Evolutionary conservation across 53 echinoderm and acorn worm genomes (phyloP), one percentile per base, ranked within the genome.

Genomic region (Glandiceps talaboti): DNA sequence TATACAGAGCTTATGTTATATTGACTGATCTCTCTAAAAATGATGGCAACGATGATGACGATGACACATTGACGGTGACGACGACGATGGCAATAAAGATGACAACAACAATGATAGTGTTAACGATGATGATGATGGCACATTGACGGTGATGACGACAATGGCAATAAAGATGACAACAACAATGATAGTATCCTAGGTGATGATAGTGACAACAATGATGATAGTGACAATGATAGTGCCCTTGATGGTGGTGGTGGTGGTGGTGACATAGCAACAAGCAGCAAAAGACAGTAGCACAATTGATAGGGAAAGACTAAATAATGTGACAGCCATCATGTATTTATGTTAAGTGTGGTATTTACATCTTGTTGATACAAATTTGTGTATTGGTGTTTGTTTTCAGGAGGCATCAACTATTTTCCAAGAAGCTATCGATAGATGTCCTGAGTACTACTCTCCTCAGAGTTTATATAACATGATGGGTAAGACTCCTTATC

Each of bases 401-500:
- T 31, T 75, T 29, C 82, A 94, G 99, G 99, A 93, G 80, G 99
- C 99, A 12, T 79, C 93, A 76, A 73, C 85, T 28, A 87, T 93
- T 10, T 87, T 93, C 33, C 82, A 84, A 28, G 91, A 91, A 72
- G 99, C 93, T 33, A 81, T 93, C 1, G 85, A 86, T 14, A 87
- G 89, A 30, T 79, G 90, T 78, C 99, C 99, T 72, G 90, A 93
- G 30, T 88, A 84, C 77, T 99, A 99, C 81, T 29, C 91, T 14
- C 93, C 93, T 29, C 99, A 99, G 80, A 99, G 99, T 79, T 89
- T 99, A 0, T 90, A 88, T 74, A 99, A 99, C 81, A 94, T 99
- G 91, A 79, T 99, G 30, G 99, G 99, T 99, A 89, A 85, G 91
- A n/a, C n/a, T n/a, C n/a, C n/a, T n/a, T n/a, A n/a, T n/a, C n/a